These are phyloP conservation scores for Amphibalanus amphitrite DNA, from an alignment of 1,140 invertebrate genomes.

Conservation along the genomic window DNA sequence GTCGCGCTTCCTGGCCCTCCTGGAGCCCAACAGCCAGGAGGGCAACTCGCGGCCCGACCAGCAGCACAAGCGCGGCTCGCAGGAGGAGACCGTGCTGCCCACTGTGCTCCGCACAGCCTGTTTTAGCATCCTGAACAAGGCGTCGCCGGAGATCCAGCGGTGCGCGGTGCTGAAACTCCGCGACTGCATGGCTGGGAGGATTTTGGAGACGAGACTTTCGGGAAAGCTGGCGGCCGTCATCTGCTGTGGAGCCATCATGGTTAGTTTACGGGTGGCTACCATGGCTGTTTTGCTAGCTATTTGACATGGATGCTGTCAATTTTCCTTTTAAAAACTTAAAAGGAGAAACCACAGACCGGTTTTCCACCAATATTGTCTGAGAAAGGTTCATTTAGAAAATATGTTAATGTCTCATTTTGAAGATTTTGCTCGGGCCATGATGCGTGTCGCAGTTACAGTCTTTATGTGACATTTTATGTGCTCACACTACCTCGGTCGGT, in stretches of 20 bases:
- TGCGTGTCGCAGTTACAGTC: too few species aligned
- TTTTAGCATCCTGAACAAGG: background rate
- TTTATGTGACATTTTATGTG: too few species aligned
- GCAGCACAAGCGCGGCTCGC: background rate
- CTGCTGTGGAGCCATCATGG: background rate
- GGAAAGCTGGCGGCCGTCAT: background rate
- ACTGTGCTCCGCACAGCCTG: background rate
- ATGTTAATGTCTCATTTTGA: too few species aligned
- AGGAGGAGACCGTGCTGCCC: background rate
- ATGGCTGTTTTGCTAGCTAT: too few species aligned
- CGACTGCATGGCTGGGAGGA: background rate
- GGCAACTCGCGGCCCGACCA: constrained; percentile 19
- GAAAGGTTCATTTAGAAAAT: too few species aligned
- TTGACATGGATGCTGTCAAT: too few species aligned
- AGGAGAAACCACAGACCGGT: too few species aligned
- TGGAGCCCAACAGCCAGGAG: constrained; percentile 41
- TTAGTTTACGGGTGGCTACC: background rate
- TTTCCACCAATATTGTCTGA: too few species aligned
- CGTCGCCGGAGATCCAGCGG: background rate
- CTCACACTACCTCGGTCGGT: too few species aligned
- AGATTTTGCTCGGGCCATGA: too few species aligned
- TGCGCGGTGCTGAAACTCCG: background rate
- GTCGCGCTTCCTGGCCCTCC: constrained; percentile 51
- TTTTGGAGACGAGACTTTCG: background rate
- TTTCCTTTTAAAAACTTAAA: too few species aligned